These are phyloP conservation scores for Cotesia vestalis DNA, from an alignment of 1,140 invertebrate species.

Conservation along the genomic window DNA sequence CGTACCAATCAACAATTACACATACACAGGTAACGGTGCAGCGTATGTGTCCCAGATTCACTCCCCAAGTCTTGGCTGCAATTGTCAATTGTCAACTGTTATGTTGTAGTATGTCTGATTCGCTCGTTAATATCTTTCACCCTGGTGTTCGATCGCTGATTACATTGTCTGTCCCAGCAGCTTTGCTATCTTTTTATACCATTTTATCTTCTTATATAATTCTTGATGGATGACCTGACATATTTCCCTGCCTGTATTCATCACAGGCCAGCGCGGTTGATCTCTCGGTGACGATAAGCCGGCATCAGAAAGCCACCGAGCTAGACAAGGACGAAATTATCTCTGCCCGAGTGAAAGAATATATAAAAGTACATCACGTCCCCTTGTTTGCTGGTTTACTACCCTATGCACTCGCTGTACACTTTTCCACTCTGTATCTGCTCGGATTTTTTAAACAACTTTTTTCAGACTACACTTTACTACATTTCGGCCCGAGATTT, in stretches of 20 bases:
- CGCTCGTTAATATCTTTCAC: neutral
- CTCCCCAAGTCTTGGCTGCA: neutral
- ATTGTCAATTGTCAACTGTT: neutral
- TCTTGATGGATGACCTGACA: constrained; percentile 31
- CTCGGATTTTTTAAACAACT: neutral
- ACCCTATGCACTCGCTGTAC: neutral
- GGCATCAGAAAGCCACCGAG: neutral
- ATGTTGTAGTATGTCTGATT: neutral
- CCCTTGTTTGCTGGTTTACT: constrained; percentile 14
- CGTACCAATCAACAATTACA: too few relatives aligned
- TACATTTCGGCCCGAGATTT: constrained; percentile 2
- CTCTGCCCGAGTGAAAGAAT: neutral
- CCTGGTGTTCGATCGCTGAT: neutral
- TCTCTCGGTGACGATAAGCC: constrained; percentile 20
- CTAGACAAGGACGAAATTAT: neutral
- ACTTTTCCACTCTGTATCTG: constrained; percentile 13
- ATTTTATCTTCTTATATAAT: constrained; percentile 25
- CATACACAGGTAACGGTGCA: too few relatives aligned
- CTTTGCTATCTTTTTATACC: constrained; percentile 9
- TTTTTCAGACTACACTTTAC: neutral
- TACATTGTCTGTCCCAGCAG: constrained; percentile 5
- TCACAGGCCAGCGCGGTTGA: constrained; percentile 19
- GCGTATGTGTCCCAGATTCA: too few relatives aligned
- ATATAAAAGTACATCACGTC: neutral
- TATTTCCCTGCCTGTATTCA: neutral